phyloP scores from a whole-genome alignment of 1,140 invertebrate genomes.

The Triops cancriformis region DNA sequence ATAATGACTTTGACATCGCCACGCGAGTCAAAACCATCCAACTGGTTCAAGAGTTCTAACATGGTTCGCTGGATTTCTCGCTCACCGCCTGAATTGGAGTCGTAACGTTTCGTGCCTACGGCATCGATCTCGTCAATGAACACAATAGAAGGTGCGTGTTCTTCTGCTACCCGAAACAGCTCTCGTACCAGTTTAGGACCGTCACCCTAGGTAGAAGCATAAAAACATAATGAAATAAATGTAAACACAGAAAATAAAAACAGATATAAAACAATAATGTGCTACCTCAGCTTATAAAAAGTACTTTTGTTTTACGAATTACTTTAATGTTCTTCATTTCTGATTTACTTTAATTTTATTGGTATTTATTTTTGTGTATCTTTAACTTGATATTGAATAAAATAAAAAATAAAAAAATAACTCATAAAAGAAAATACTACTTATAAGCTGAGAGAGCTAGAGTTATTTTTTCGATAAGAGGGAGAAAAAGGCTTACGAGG shows the following conservation, averaged over 20 bases:
- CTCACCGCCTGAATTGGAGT: conserved; percentile 98
- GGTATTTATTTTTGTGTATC: too few relatives aligned
- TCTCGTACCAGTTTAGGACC: conserved; percentile 97
- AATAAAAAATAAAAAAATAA: too few relatives aligned
- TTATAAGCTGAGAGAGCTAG: neutral
- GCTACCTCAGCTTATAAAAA: too few relatives aligned
- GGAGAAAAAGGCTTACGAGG: conserved; percentile 52
- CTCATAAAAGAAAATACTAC: neutral
- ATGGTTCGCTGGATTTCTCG: conserved; percentile 99
- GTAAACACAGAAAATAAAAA: too few relatives aligned
- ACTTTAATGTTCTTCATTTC: too few relatives aligned
- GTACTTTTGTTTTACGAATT: too few relatives aligned
- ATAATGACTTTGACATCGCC: conserved; percentile 95
- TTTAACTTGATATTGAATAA: too few relatives aligned
- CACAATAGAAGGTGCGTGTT: conserved; percentile 98
- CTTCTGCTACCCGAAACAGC: conserved; percentile 95
- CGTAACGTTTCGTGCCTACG: conserved; percentile 97
- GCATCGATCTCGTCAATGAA: conserved; percentile 99
- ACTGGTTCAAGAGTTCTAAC: conserved; percentile 97
- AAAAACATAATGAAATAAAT: too few relatives aligned
- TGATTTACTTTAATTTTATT: too few relatives aligned
- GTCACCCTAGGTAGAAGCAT: conserved; percentile 62
- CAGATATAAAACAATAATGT: too few relatives aligned
- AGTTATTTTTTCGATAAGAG: neutral
- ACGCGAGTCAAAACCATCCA: conserved; percentile 96